These are phyloP conservation scores for Tethya wilhelma DNA, from an alignment of 37 sponge, comb jelly and placozoan genomes.

Conservation along the genomic window DNA sequence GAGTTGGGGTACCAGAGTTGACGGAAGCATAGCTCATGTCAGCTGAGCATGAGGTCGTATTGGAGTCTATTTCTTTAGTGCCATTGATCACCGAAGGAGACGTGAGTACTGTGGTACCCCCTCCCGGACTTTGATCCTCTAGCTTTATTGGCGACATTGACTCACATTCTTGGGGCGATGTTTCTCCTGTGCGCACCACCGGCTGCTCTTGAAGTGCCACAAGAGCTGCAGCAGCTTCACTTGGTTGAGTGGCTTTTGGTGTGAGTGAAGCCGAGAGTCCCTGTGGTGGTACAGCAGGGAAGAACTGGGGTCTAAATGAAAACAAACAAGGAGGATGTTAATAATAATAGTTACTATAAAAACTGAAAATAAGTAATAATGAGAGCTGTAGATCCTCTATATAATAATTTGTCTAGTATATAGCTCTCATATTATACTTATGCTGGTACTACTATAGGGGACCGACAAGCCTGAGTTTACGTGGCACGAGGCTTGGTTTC, in stretches of 20 bases:
- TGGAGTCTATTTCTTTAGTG: conserved; percentile 20
- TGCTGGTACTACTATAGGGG: too few species aligned
- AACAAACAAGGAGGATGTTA: background rate
- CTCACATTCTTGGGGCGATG: conserved; percentile 7
- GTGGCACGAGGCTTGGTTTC: too few species aligned
- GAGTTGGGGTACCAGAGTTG: background rate
- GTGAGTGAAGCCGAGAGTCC: conserved; percentile 8
- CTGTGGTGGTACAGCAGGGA: background rate
- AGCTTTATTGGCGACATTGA: conserved; percentile 7
- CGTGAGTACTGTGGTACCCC: conserved; percentile 3
- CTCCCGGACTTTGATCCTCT: conserved; percentile 3
- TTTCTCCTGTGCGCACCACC: background rate
- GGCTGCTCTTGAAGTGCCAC: conserved; percentile 10
- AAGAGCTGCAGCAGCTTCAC: conserved; percentile 37
- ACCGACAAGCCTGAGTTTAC: too few species aligned
- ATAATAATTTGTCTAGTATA: too few species aligned
- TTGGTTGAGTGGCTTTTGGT: conserved; percentile 8
- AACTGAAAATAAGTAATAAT: background rate
- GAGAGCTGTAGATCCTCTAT: background rate
- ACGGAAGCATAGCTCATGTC: conserved; percentile 3
- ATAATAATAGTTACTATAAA: background rate
- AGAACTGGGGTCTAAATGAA: background rate
- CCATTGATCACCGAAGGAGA: background rate
- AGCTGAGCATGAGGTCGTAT: conserved; percentile 1
- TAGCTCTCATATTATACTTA: too few species aligned